A percentile compares a stretch with the other conserved stretches of the same genome.
Evolutionary conservation across 1,140 invertebrate genomes (phyloP).

Genomic region (Drosophila kanapiae): DNA sequence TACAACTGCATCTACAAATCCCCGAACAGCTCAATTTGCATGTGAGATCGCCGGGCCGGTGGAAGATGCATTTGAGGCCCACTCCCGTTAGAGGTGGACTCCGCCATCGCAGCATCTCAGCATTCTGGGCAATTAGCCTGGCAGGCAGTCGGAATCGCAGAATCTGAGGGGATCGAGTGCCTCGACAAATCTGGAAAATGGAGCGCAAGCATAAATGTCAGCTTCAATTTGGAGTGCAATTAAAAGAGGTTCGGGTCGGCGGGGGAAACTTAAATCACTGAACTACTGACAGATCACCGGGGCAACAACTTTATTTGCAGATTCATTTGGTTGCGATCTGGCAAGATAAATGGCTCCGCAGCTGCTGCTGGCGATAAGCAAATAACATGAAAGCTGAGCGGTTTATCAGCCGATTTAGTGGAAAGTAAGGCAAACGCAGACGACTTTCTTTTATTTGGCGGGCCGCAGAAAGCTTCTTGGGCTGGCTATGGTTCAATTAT

Average conservation of each 20-base stretch:
- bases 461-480: constrained; percentile 35
- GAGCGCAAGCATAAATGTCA: constrained; percentile 79
- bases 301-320: constrained; percentile 73
- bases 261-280: constrained; percentile 33
- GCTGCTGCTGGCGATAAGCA: constrained; percentile 60
- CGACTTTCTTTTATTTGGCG: constrained; percentile 65
- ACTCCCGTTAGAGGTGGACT: constrained; percentile 39
- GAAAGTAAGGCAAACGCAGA: constrained; percentile 57
- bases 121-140: constrained; percentile 74
- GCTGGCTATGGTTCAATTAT: constrained; percentile 19
- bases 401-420: constrained; percentile 48
- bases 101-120: constrained; percentile 34
- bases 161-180: neutral
- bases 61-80: constrained; percentile 30
- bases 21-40: constrained; percentile 72
- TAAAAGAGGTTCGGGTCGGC: constrained; percentile 52
- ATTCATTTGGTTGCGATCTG: constrained; percentile 64
- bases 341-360: constrained; percentile 71
- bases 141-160: constrained; percentile 24
- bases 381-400: constrained; percentile 23
- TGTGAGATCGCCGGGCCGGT: constrained; percentile 15
- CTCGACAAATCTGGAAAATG: constrained; percentile 51
- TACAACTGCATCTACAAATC: constrained; percentile 66
- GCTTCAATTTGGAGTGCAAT: constrained; percentile 72
- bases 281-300: constrained; percentile 60